Percentiles rank a stretch among this genome's conserved stretches.
Conservation (phyloP, 2,888 invertebrate species). For the Habroteleia sp. region DNA sequence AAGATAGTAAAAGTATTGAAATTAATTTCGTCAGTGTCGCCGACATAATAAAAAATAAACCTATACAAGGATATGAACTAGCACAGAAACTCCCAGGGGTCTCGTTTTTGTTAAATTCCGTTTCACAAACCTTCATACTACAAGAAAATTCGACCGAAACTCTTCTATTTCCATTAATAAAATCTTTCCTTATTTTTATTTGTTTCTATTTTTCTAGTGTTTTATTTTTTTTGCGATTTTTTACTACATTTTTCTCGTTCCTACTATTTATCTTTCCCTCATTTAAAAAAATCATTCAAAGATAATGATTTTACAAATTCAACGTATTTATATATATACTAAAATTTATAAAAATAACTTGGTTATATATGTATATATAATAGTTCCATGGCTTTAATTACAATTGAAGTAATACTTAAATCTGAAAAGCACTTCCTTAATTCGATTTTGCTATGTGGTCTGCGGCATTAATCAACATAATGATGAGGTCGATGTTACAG, state of each 20-base stretch:
- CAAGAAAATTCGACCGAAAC: slow-evolving; percentile 20
- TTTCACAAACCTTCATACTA: slow-evolving; percentile 39
- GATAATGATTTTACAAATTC: too few species aligned
- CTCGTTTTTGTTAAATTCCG: slow-evolving; percentile 52
- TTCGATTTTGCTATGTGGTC: slow-evolving; percentile 52
- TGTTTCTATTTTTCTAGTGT: slow-evolving; percentile 27
- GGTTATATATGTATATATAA: too few species aligned
- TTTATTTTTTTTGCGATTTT: slow-evolving; percentile 44
- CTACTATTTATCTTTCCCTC: too few species aligned
- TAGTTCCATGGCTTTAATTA: too few species aligned
- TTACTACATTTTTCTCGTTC: slow-evolving; percentile 11
- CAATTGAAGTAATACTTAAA: slow-evolving; percentile 24
- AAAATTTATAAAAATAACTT: too few species aligned
- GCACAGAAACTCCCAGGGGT: slow-evolving; percentile 47
- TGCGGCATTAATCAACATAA: slow-evolving; percentile 55
- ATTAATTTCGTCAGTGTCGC: slow-evolving; percentile 55
- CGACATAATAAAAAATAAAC: slow-evolving; percentile 39
- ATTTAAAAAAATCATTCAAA: too few species aligned
- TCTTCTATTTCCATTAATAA: slow-evolving; percentile 45
- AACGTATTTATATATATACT: too few species aligned
- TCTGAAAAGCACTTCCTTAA: slow-evolving; percentile 44
- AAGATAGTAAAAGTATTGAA: slow-evolving; percentile 31
- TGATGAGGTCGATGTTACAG: slow-evolving; percentile 45
- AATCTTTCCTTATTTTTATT: slow-evolving; percentile 9
- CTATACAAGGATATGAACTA: slow-evolving; percentile 22